Base-by-base conservation (phyloP, 1,140 invertebrate genomes). In the Pantala flavescens region DNA sequence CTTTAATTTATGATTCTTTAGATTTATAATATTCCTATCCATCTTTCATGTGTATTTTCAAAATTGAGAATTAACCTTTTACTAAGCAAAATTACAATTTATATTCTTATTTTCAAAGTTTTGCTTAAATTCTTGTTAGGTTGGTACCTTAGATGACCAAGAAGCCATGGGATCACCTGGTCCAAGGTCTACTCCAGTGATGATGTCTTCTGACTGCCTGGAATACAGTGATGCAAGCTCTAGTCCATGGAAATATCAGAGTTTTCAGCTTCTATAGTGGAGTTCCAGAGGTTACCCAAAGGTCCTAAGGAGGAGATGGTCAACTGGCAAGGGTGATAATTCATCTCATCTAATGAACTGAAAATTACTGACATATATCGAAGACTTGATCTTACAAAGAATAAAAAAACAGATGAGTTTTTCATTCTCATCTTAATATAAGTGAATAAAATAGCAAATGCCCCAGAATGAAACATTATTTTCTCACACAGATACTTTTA, bases 241-340 rank as follows among this genome's bases (percentile, higher is more conserved):
- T 63, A 63, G 49, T 63, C 49, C 49, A 63, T 63, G 49, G 49
- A 63, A 63, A 63, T 63, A 63, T 63, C 49, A 63, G n/a, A 63
- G 49, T 63, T 63, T 63, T 12, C 49, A 63, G 49, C 49, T 63
- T 16, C n/a, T 63, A 12, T 63, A 63, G 49, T 63, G 49, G 5
- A 63, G 1, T 19, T 16, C 14, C 16, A 63, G 49, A 21, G n/a
- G 49, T 3, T 21, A 21, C 12, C n/a, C 49, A 3, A 21, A 63
- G 14, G n/a, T 63, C n/a, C n/a, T 14, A 21, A 12, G 14, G 3
- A 63, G 5, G 5, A 12, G 1, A 19, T 19, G 5, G 49, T 21
- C n/a, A 63, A 63, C 49, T 63, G 49, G 49, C n/a, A 63, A 19
- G 49, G 49, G n/a, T 63, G n/a, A 63, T 16, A 16, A 7, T 63